Percentiles rank a stretch among this genome's conserved stretches.
Evolutionary conservation across 2,888 invertebrate species (phyloP).

Genomic region (Schrankia costaestrigalis): DNA sequence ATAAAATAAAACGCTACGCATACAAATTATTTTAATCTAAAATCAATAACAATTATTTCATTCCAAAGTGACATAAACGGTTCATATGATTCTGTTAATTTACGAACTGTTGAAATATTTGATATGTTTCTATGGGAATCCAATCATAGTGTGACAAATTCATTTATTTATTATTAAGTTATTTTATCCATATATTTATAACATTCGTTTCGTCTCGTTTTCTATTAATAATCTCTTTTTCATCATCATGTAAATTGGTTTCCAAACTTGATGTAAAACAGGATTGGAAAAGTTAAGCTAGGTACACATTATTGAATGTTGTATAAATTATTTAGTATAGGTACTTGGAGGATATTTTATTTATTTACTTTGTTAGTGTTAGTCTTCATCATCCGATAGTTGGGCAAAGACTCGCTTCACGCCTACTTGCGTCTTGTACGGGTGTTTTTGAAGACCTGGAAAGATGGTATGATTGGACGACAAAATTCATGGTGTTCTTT

Average conservation of each 20-base stretch:
- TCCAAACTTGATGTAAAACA: conserved; percentile 20
- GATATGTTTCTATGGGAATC: conserved; percentile 5
- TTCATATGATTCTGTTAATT: conserved; percentile 9
- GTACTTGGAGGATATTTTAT: no score
- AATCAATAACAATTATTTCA: conserved; percentile 11
- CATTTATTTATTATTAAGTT: neutral
- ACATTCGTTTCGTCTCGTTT: conserved; percentile 12
- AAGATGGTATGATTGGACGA: no score
- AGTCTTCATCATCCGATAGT: no score
- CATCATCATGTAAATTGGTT: conserved; percentile 27
- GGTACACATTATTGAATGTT: neutral
- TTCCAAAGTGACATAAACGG: conserved; percentile 9
- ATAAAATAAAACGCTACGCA: neutral
- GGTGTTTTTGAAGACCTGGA: no score
- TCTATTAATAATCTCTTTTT: conserved; percentile 26
- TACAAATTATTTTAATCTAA: conserved; percentile 8
- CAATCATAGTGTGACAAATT: conserved; percentile 1
- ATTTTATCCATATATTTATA: conserved; percentile 12
- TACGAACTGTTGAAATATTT: conserved; percentile 9
- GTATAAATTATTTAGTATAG: no score
- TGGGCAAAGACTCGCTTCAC: no score
- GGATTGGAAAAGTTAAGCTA: conserved; percentile 11
- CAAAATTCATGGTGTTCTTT: no score
- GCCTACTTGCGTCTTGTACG: no score
- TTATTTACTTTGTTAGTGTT: no score